Evolutionary conservation across 2,888 invertebrate genomes (phyloP), one percentile per base, ranked within the genome.

Genomic region (Acrobasis consociella): DNA sequence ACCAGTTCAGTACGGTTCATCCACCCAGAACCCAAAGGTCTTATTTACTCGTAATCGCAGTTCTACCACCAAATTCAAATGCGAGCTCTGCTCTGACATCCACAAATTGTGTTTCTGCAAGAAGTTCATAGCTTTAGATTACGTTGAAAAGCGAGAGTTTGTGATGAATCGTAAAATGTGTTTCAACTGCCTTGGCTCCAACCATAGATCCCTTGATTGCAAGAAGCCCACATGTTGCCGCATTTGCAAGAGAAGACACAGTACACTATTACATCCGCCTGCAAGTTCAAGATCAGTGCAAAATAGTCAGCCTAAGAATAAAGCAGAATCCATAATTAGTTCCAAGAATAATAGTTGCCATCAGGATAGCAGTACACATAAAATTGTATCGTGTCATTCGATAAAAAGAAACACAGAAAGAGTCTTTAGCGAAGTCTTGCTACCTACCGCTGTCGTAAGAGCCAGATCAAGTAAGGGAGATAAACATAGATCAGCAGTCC

Each of bases 381-480:
- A 11, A 13, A 46, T 46, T n/a, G n/a, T 46, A 46, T 13, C 46
- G n/a, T 46, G 46, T 10, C n/a, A 13, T n/a, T 37, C 9, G 3
- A 51, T 5, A 22, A 17, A 11, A 17, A 11, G 17, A 2, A 58
- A 53, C 31, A 7, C 31, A 31, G 31, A 31, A 31, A 31, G 2
- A 31, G 31, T 31, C 31, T 0, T 5, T 31, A 31, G 7, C 5
- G 62, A 64, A 49, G 49, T 46, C n/a, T 59, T 64, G 31, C 53
- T 64, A 52, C 61, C 64, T 37, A 64, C 64, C 55, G 62, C 62
- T 10, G 31, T 64, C 8, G 16, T 64, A 10, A 62, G 58, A 7
- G 64, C 53, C 15, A 39, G 68, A 39, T 65, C 68, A 22, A 60
- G 49, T 63, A 60, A 62, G 60, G 64, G 66, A n/a, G 39, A 50